Base-by-base conservation (phyloP, 1,140 invertebrate species). In the Galleria mellonella region DNA sequence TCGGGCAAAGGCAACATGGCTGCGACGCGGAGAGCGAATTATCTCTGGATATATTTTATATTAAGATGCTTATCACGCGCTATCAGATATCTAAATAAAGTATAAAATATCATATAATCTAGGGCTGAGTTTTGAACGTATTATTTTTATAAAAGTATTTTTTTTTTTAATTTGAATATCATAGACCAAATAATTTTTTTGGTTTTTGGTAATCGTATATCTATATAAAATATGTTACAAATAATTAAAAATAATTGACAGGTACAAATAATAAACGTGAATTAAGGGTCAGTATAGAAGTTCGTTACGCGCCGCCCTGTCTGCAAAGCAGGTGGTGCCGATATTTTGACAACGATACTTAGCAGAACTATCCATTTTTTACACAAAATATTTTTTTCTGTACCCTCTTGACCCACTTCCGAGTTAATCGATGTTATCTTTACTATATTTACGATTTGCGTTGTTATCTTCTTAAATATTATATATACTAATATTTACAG, bases 271-370 rank as follows among this genome's bases (percentile, higher is more conserved):
- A 6, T 23, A 23, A 23, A 23, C 2, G 17, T 23, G 17, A 3
- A 23, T 23, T 23, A 2, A 23, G 17, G 17, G 17, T 6, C 39
- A 12, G 36, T 37, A 29, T 14, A 63, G 66, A 69, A 74, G 68
- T 62, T 63, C 66, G 65, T 74, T 76, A 67, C 61, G 67, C 70
- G 70, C 68, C 74, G 47, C 47, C 51, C 53, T 60, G 77, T 78
- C 77, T 82, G 38, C 44, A 40, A 58, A 61, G 67, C 81, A 84
- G 81, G 81, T 84, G 81, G 56, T 64, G 60, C 62, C 62, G 64
- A 73, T 82, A 75, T 84, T 82, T 84, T 81, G 77, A 84, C 77
- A 81, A 73, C 62, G 63, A 72, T 72, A 82, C 60, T 83, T 81
- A 83, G 74, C 71, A 77, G 69, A 78, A 70, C 65, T 78, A 60